phyloP scores from a whole-genome alignment of 2,113 vertebrate species.

The Onychorhynchus coronatus region DNA sequence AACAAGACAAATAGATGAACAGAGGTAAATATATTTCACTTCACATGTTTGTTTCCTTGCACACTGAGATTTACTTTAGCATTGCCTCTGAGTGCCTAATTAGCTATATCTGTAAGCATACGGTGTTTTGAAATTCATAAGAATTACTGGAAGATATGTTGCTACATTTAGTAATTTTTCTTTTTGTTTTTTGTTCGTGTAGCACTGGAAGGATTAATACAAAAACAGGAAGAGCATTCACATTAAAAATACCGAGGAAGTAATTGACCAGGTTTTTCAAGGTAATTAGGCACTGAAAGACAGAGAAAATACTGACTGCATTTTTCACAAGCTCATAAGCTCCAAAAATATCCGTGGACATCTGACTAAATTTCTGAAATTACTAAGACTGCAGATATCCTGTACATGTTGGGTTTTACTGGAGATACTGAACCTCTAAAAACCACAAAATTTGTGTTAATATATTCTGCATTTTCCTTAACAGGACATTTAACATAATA shows the following conservation, averaged over 20 bases:
- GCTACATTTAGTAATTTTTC: background rate
- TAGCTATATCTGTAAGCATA: slow-evolving; percentile 3
- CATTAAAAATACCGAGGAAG: background rate
- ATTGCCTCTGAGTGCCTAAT: slow-evolving; percentile 29
- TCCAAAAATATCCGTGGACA: background rate
- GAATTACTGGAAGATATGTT: background rate
- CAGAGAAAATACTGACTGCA: fast-evolving
- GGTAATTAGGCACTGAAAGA: background rate
- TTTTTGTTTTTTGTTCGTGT: background rate
- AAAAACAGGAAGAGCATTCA: background rate
- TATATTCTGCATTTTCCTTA: background rate
- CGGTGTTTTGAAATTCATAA: background rate
- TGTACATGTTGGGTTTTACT: background rate
- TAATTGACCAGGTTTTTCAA: background rate
- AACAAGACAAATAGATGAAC: slow-evolving; percentile 11
- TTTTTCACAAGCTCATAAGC: background rate
- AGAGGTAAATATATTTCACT: slow-evolving; percentile 7
- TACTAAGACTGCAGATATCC: background rate
- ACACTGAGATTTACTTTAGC: slow-evolving; percentile 23
- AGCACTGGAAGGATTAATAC: background rate
- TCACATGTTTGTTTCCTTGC: slow-evolving; percentile 15
- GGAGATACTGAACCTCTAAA: background rate
- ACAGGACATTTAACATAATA: background rate
- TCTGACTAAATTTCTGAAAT: background rate
- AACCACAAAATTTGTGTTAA: background rate